These are phyloP conservation scores for Heliconius erato DNA, from an alignment of 2,888 invertebrate genomes.

Conservation along the genomic window DNA sequence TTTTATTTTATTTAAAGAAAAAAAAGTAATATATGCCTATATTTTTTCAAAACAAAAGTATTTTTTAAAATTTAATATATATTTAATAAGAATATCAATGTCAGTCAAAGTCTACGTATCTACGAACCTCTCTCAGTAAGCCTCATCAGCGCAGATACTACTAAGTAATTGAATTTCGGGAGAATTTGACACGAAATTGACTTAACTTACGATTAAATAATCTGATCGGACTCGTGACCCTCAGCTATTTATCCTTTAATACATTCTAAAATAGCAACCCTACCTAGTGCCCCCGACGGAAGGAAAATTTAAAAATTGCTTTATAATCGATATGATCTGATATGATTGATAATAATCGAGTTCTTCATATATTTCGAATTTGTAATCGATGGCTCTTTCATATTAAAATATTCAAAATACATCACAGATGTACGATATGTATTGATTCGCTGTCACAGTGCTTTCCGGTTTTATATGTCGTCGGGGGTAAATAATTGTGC, in stretches of 20 bases:
- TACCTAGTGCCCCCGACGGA: constrained; percentile 44
- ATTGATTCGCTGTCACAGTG: background rate
- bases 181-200: constrained; percentile 86
- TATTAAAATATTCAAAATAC: constrained; percentile 1
- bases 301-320: background rate
- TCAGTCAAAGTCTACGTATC: constrained; percentile 64
- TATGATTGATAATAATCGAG: too few relatives aligned
- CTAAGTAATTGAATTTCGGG: constrained; percentile 86
- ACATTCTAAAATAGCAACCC: constrained; percentile 47
- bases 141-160: constrained; percentile 64
- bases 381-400: background rate
- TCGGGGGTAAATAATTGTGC: constrained; percentile 49
- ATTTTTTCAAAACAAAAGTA: too few relatives aligned
- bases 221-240: constrained; percentile 47
- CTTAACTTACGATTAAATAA: constrained; percentile 72
- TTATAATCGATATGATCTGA: background rate
- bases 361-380: background rate
- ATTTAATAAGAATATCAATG: background rate
- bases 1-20: too few relatives aligned
- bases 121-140: constrained; percentile 65
- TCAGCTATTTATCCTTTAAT: constrained; percentile 56
- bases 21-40: too few relatives aligned
- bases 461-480: background rate
- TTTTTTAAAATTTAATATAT: background rate
- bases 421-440: constrained; percentile 26